A percentile compares a stretch with the other conserved stretches of the same genome.
These are phyloP conservation scores for Mamestra configurata DNA, from an alignment of 1,140 invertebrate species.

Conservation along the genomic window DNA sequence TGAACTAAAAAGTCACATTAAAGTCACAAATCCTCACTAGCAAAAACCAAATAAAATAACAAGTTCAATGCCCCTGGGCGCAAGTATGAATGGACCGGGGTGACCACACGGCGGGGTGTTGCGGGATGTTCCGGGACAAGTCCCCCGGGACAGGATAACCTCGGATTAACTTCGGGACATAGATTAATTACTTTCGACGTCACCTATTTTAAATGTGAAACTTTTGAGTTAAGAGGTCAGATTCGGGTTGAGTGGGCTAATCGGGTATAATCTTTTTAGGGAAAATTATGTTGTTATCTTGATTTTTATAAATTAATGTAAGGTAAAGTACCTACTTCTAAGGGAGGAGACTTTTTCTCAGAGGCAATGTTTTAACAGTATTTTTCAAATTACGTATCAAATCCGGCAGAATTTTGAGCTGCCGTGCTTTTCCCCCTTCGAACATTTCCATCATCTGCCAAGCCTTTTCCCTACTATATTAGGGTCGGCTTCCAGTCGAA, in stretches of 20 bases:
- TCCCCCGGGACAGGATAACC: background rate
- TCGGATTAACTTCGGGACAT: conserved; percentile 39
- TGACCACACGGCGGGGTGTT: conserved; percentile 28
- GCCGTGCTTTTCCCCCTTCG: too few relatives aligned
- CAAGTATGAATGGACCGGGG: conserved; percentile 14
- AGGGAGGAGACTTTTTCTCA: too few relatives aligned
- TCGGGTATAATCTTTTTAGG: background rate
- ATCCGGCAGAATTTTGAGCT: too few relatives aligned
- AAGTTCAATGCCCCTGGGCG: conserved; percentile 28
- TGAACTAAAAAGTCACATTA: conserved; percentile 3
- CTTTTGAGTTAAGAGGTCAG: conserved; percentile 11
- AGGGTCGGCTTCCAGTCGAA: too few relatives aligned
- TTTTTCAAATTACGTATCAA: too few relatives aligned
- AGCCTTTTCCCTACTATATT: too few relatives aligned
- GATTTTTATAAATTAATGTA: too few relatives aligned
- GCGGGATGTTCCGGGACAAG: conserved; percentile 13
- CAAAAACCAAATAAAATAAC: conserved; percentile 22
- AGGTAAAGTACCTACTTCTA: too few relatives aligned
- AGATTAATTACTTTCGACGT: conserved; percentile 39
- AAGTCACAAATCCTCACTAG: background rate
- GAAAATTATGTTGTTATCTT: background rate
- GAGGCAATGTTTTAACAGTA: too few relatives aligned
- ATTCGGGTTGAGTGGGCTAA: conserved; percentile 10
- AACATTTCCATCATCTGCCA: too few relatives aligned
- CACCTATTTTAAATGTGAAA: conserved; percentile 38